Base-by-base conservation (phyloP, 1,140 invertebrate genomes). In the Mylabris phalerata region DNA sequence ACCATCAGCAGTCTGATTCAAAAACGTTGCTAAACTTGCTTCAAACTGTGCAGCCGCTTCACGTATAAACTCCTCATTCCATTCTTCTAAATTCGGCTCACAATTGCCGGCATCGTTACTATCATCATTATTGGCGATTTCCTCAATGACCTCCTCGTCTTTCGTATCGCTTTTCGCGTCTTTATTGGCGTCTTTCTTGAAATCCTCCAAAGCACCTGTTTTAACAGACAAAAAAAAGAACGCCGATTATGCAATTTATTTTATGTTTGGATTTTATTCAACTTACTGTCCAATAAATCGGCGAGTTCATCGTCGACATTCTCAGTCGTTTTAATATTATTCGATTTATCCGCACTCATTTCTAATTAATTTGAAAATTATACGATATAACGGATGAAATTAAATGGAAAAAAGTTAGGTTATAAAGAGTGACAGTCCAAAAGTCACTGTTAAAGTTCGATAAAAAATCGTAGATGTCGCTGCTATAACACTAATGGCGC, bases 11-110 rank as follows among this genome's bases (percentile, higher is more conserved):
- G 47, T 57, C 11, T 60, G 41, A 10, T 76, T 75, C 0, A 82
- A 66, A 24, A 82, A 74, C n/a, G 76, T 73, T 0, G 79, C 75
- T 73, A 84, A 81, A 59, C 82, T 83, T 61, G 75, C 78, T 67
- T 84, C 81, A 66, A 84, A 84, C 60, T 83, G 80, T 11, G 74
- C 71, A 0, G 81, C 80, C 0, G 82, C 81, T 66, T 83, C 78
- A 57, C 81, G 79, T 7, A 84, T 78, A 64, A 84, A 84, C 59
- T 84, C 82, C 48, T 83, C 79, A 25, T 77, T 78, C 82, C 82
- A 83, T 75, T 81, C 66, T 61, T 45, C 40, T 45, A 19, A 44
- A 13, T 44, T 55, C 42, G 56, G 57, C 2, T 56, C 62, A 7
- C 7, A 5, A 7, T 7, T 32, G 4, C 2, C 32, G 38, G 52